Evolutionary conservation across 2,888 invertebrate species (phyloP).

Genomic region (Yponomeuta evonymella): DNA sequence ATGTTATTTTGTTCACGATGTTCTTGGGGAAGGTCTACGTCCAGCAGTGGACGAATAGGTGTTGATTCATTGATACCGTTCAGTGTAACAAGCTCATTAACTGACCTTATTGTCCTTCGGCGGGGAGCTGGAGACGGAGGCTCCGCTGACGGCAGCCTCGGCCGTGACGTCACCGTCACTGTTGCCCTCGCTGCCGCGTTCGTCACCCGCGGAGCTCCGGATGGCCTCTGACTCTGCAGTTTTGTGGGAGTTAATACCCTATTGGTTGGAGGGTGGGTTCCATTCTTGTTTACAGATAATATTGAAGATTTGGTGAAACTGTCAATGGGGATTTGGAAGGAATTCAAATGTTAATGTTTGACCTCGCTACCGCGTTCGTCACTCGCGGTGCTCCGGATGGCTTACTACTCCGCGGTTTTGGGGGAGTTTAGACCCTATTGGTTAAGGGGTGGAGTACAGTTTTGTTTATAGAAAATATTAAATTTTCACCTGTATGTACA

Average conservation of each 20-base stretch:
- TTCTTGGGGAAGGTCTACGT: no score
- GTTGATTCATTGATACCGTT: neutral
- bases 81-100: neutral
- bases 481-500: no score
- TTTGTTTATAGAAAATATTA: neutral
- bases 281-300: neutral
- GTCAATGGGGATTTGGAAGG: no score
- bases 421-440: neutral
- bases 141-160: slow-evolving; percentile 66
- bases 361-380: no score
- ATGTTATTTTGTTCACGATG: no score
- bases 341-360: no score
- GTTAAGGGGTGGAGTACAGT: neutral
- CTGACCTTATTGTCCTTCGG: slow-evolving; percentile 72
- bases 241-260: neutral
- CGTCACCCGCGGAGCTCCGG: slow-evolving; percentile 62
- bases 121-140: slow-evolving; percentile 71
- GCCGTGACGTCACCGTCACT: slow-evolving; percentile 62
- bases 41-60: no score
- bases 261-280: neutral
- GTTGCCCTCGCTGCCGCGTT: slow-evolving; percentile 67
- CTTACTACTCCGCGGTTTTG: no score
- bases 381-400: no score
- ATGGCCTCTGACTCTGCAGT: slow-evolving; percentile 57
- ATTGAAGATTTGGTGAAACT: no score